Conservation (phyloP, 2,888 invertebrate genomes). For the Calephelis perditalis region DNA sequence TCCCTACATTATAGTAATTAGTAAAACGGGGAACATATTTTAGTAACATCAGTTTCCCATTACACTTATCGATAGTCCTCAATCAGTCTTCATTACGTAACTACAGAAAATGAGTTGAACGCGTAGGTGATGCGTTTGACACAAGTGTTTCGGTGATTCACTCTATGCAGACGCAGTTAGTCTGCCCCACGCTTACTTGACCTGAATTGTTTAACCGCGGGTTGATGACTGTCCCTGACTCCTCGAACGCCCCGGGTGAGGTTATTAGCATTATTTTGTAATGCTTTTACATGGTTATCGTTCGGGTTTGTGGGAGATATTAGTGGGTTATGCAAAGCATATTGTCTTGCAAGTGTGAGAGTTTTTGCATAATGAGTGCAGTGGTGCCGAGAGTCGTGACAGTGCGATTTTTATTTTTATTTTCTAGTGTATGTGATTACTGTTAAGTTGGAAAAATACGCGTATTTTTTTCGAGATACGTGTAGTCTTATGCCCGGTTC, state of each 20-base stretch:
- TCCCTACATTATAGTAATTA: too few species aligned
- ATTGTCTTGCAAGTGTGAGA: not conserved
- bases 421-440: too few species aligned
- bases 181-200: conserved; percentile 52
- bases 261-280: conserved; percentile 45
- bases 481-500: too few species aligned
- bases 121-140: not conserved
- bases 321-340: conserved; percentile 9
- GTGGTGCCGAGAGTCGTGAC: too few species aligned
- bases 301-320: conserved; percentile 28
- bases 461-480: too few species aligned
- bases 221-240: conserved; percentile 67
- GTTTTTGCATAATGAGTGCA: not conserved
- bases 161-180: conserved; percentile 40
- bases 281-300: conserved; percentile 16
- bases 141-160: conserved; percentile 42
- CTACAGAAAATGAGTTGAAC: not conserved
- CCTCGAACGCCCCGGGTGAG: conserved; percentile 44
- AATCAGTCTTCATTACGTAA: not conserved
- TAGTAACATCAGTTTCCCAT: not conserved
- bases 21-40: too few species aligned
- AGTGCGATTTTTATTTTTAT: too few species aligned
- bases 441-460: too few species aligned
- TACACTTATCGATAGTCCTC: not conserved
- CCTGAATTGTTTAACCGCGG: conserved; percentile 57